Percentiles rank a stretch among this genome's conserved stretches.
Conservation (phyloP, 1,140 invertebrate genomes). For the Cydia strobilella region DNA sequence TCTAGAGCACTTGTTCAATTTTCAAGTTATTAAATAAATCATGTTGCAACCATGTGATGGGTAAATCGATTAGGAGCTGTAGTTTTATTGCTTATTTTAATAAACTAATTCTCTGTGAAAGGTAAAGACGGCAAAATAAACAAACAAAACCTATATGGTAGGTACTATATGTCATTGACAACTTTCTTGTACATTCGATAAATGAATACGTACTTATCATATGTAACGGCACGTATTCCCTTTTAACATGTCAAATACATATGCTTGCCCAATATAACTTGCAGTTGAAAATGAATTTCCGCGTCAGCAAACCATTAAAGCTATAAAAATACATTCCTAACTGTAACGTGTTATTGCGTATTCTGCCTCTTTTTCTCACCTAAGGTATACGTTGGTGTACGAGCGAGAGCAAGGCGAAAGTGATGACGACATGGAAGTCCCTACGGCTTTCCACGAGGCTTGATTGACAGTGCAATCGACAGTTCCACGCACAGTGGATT, state of each 20-base stretch:
- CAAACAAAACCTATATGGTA: not conserved
- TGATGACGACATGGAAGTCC: constrained; percentile 53
- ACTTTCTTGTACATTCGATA: not conserved
- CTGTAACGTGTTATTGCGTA: constrained; percentile 44
- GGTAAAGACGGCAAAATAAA: not conserved
- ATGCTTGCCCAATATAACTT: constrained; percentile 52
- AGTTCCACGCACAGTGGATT: constrained; percentile 36
- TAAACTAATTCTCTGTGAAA: not conserved
- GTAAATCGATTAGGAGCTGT: too few species aligned
- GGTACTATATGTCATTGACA: not conserved
- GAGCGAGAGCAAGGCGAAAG: constrained; percentile 36
- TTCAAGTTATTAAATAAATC: not conserved
- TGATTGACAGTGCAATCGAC: constrained; percentile 67
- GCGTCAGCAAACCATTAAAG: constrained; percentile 54
- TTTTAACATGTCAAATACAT: constrained; percentile 37
- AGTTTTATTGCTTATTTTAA: too few species aligned
- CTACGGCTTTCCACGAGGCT: constrained; percentile 48
- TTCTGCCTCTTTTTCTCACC: constrained; percentile 42
- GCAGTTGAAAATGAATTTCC: constrained; percentile 62
- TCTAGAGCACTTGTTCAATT: not conserved
- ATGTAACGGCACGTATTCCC: constrained; percentile 6
- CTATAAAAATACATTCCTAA: constrained; percentile 63
- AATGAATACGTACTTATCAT: not conserved
- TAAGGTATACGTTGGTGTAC: not conserved
- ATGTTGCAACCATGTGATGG: not conserved